These are phyloP conservation scores for Anabas testudineus DNA, from an alignment of 2,797 vertebrate species.

Conservation along the genomic window DNA sequence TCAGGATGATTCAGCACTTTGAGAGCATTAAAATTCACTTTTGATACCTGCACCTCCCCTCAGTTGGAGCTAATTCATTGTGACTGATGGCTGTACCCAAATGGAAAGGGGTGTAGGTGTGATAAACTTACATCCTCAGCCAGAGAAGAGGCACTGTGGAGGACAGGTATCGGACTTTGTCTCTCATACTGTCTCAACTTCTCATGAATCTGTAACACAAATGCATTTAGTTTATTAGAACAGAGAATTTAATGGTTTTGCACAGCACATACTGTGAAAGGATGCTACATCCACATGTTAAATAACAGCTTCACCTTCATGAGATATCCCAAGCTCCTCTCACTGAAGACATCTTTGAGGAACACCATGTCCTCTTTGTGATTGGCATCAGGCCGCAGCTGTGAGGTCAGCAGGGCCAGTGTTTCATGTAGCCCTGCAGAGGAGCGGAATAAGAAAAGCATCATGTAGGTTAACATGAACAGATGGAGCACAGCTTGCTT, in stretches of 20 bases:
- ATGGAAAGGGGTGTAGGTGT: constrained; percentile 36
- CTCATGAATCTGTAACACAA: constrained; percentile 91
- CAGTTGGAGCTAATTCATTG: constrained; percentile 49
- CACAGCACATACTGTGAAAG: neutral
- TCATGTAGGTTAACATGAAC: constrained; percentile 26
- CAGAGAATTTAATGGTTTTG: too few species aligned
- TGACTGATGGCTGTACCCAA: constrained; percentile 48
- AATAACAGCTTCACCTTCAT: constrained; percentile 88
- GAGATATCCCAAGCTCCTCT: constrained; percentile 92
- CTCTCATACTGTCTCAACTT: constrained; percentile 94
- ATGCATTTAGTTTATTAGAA: constrained; percentile 5
- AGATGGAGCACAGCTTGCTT: constrained; percentile 48
- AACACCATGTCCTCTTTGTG: constrained; percentile 97
- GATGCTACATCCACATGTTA: neutral
- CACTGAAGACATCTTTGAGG: constrained; percentile 94
- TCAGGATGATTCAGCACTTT: constrained; percentile 74
- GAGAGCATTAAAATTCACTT: constrained; percentile 70
- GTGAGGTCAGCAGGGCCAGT: constrained; percentile 94
- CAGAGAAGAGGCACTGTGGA: constrained; percentile 92
- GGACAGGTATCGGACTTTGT: constrained; percentile 92
- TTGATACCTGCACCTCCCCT: constrained; percentile 54
- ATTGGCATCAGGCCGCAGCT: constrained; percentile 93
- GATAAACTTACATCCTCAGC: constrained; percentile 91
- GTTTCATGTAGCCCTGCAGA: constrained; percentile 92
- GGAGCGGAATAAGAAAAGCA: neutral